Percentiles rank a stretch among this genome's conserved stretches.
phyloP scores from a whole-genome alignment of 1,140 invertebrate species.

The Leptinotarsa texana region DNA sequence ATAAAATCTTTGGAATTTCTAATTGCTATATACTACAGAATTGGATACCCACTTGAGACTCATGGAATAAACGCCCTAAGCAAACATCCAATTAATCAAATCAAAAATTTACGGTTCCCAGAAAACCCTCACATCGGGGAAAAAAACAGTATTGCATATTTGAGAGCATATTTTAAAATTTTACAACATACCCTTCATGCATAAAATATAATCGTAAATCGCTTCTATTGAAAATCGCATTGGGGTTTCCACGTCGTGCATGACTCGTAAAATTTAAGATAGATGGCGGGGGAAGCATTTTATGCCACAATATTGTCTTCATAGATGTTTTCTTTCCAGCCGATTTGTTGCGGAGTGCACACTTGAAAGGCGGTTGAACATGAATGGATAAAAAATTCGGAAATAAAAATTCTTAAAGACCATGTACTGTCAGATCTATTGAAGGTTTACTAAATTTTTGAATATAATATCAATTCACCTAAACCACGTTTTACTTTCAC shows the following conservation, averaged over 20 bases:
- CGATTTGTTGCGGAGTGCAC: background rate
- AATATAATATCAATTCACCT: too few species aligned
- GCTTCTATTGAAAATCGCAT: constrained; percentile 17
- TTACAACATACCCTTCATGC: constrained; percentile 12
- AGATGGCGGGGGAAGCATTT: background rate
- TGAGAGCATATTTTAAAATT: constrained; percentile 9
- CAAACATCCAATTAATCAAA: background rate
- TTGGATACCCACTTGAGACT: too few species aligned
- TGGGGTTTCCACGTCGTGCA: constrained; percentile 10
- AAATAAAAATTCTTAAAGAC: too few species aligned
- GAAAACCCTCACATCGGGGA: background rate
- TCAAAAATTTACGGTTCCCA: background rate
- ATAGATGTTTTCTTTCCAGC: background rate
- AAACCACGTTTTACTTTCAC: too few species aligned
- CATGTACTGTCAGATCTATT: too few species aligned
- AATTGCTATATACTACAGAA: too few species aligned
- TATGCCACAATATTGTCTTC: constrained; percentile 1
- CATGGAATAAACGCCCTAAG: background rate
- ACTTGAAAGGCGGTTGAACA: background rate
- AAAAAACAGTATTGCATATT: constrained; percentile 9
- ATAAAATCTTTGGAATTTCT: too few species aligned
- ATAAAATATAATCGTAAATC: constrained; percentile 16
- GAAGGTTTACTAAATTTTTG: too few species aligned
- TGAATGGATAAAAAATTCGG: too few species aligned
- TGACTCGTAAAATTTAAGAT: constrained; percentile 16